These are phyloP conservation scores for Cydia pomonella DNA, from an alignment of 1,140 invertebrate species.

Conservation along the genomic window DNA sequence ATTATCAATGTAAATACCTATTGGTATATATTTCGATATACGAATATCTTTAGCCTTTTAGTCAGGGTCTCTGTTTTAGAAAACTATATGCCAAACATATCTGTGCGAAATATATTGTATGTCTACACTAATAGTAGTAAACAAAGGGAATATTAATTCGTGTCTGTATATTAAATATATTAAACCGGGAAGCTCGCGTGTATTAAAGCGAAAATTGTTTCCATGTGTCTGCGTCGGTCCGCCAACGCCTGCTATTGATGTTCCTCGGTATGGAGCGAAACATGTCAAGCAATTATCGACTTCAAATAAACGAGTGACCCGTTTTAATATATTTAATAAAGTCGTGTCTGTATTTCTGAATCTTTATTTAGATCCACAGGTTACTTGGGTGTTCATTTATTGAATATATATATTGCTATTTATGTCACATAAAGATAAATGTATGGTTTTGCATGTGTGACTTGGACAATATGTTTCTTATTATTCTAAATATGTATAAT, in stretches of 20 bases:
- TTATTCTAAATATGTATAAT: constrained; percentile 37
- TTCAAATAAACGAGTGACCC: too few species aligned
- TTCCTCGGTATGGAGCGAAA: too few species aligned
- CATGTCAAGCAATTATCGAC: too few species aligned
- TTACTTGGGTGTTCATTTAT: not conserved
- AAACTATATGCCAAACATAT: constrained; percentile 36
- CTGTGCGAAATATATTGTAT: constrained; percentile 31
- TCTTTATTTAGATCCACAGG: not conserved
- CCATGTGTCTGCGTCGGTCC: too few species aligned
- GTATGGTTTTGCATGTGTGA: constrained; percentile 56
- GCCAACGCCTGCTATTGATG: too few species aligned
- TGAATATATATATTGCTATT: constrained; percentile 1
- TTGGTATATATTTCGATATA: constrained; percentile 28
- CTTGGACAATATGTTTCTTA: constrained; percentile 64
- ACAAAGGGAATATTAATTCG: not conserved
- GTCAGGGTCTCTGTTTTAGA: constrained; percentile 40
- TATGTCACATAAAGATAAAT: constrained; percentile 11
- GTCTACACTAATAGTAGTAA: not conserved
- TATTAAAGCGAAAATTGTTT: too few species aligned
- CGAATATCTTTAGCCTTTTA: constrained; percentile 26
- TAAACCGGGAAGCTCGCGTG: too few species aligned
- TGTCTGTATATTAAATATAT: not conserved
- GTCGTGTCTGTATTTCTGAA: not conserved
- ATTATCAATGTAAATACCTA: constrained; percentile 10
- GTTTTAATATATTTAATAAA: not conserved